Conservation (phyloP, 92 coral and sea anemone genomes). For the Nematostella vectensis region DNA sequence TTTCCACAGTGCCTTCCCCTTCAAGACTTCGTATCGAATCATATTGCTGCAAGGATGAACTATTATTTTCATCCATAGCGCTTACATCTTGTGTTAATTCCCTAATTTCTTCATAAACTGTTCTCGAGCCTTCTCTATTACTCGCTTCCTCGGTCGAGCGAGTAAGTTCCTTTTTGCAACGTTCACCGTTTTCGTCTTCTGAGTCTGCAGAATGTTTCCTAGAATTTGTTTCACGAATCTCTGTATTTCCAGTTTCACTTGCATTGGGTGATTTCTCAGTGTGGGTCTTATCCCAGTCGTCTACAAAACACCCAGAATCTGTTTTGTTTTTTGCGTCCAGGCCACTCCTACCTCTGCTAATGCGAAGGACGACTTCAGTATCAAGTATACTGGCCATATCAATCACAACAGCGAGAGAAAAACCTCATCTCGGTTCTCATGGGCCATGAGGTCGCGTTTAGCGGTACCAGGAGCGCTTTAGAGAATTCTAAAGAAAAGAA, state of each 20-base stretch:
- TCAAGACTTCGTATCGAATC: constrained; percentile 7
- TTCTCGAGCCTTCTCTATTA: too few species aligned
- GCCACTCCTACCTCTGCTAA: constrained; percentile 49
- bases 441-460: too few species aligned
- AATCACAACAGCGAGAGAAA: neutral
- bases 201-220: too few species aligned
- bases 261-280: constrained; percentile 20
- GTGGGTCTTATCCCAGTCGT: constrained; percentile 18
- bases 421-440: neutral
- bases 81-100: constrained; percentile 11
- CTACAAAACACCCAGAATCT: constrained; percentile 70
- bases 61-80: neutral
- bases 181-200: neutral
- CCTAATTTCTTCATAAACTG: too few species aligned
- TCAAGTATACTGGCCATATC: constrained; percentile 38
- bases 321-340: constrained; percentile 49
- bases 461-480: too few species aligned
- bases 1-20: constrained; percentile 8
- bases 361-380: constrained; percentile 41
- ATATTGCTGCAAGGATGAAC: neutral
- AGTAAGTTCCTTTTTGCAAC: too few species aligned
- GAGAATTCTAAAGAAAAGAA: too few species aligned
- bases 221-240: neutral
- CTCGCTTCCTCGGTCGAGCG: too few species aligned
- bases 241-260: constrained; percentile 3